phyloP scores from a whole-genome alignment of 2,797 vertebrate genomes.

The Sandelia bainsii region DNA sequence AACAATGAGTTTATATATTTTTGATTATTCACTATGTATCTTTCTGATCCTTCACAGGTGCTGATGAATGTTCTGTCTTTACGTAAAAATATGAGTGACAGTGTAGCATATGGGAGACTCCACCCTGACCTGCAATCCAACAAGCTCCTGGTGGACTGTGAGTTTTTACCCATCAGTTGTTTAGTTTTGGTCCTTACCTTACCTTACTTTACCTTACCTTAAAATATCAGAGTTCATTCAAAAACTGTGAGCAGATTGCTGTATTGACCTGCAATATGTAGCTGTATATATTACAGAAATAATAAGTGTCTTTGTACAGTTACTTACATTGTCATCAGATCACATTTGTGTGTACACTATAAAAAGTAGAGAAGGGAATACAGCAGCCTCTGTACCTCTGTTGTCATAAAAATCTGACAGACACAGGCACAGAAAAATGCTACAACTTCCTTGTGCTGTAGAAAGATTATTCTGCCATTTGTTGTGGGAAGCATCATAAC shows the following conservation, averaged over 20 bases:
- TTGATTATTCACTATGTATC: background rate
- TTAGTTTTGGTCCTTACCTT: background rate
- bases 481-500: background rate
- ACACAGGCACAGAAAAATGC: background rate
- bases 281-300: background rate
- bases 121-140: slow-evolving; percentile 92
- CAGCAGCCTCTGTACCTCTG: background rate
- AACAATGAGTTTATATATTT: background rate
- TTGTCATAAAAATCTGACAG: slow-evolving; percentile 22
- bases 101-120: slow-evolving; percentile 91
- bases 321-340: background rate
- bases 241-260: background rate
- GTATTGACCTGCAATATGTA: background rate
- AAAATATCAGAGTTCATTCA: background rate
- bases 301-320: background rate
- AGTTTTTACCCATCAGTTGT: slow-evolving; percentile 75
- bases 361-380: slow-evolving; percentile 4
- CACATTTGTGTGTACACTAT: slow-evolving; percentile 14
- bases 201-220: too few relatives aligned
- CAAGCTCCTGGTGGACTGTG: slow-evolving; percentile 93
- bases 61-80: slow-evolving; percentile 93
- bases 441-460: background rate
- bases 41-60: slow-evolving; percentile 83
- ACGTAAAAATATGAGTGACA: slow-evolving; percentile 95
- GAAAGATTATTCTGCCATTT: background rate